phyloP scores from a whole-genome alignment of 2,888 invertebrate genomes.

The Cataglyphis rosenhaueri region DNA sequence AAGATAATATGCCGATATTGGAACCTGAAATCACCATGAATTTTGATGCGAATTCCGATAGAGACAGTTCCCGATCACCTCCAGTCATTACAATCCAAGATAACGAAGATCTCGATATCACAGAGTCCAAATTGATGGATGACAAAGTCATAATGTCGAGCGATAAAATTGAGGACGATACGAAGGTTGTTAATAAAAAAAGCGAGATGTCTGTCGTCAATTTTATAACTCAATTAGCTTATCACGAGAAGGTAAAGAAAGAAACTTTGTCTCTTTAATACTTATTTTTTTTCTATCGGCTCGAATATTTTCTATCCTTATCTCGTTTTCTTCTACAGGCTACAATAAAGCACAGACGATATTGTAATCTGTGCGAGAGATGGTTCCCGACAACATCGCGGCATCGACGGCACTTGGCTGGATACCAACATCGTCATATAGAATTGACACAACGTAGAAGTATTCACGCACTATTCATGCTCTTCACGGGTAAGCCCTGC shows the following conservation, averaged over 20 bases:
- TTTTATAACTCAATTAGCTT: constrained; percentile 82
- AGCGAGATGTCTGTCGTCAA: constrained; percentile 80
- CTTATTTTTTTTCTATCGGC: not conserved
- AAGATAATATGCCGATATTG: constrained; percentile 81
- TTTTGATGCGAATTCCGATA: constrained; percentile 73
- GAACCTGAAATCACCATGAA: constrained; percentile 76
- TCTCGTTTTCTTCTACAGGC: constrained; percentile 72
- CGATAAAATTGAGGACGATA: constrained; percentile 61
- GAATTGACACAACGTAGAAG: constrained; percentile 84
- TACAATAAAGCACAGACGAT: constrained; percentile 83
- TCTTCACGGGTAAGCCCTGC: constrained; percentile 84
- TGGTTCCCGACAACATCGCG: constrained; percentile 83
- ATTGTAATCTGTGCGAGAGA: constrained; percentile 84
- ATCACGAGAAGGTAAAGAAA: constrained; percentile 83
- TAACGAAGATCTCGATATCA: constrained; percentile 38
- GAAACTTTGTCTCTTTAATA: not conserved
- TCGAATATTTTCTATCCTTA: not conserved
- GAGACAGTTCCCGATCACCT: constrained; percentile 81
- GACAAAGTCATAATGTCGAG: constrained; percentile 65
- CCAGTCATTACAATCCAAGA: constrained; percentile 82
- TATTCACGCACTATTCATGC: constrained; percentile 84
- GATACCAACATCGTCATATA: constrained; percentile 84
- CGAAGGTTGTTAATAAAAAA: constrained; percentile 66
- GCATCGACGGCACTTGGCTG: constrained; percentile 82
- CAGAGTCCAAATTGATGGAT: constrained; percentile 45